Evolutionary conservation across 2,888 invertebrate genomes (phyloP), one percentile per base, ranked within the genome.

Genomic region (Eupelmus urozonus): DNA sequence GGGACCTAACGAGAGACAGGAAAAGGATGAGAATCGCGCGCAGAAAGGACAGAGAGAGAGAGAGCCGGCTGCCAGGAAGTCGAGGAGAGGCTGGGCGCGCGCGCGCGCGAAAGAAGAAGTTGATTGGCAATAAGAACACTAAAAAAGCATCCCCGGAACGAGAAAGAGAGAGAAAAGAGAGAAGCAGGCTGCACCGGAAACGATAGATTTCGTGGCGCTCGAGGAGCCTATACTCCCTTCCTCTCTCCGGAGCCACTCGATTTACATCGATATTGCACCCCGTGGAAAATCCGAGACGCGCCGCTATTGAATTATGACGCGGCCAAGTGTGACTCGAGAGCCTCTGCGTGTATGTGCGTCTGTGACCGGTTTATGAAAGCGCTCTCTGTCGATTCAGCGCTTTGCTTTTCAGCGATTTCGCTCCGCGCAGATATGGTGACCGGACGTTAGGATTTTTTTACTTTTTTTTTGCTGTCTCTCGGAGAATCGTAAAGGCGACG

Each of bases 121-220:
- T 79, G 72, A 76, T 76, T 69, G 72, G 76, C 69, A 76, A 79
- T 75, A 75, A 78, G 71, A 75, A 76, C 9, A 9, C 13, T 27
- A 53, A 34, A 51, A 77, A 65, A 57, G 49, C 16, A 51, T 25
- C n/a, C 49, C 20, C 20, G 34, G 63, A 16, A 20, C 23, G 63
- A 40, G 49, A 13, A 11, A 49, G 59, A 60, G 29, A 42, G 29
- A 42, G 23, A 16, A 40, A 11, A 27, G 59, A 16, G 34, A n/a
- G 42, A 62, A 20, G n/a, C n/a, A 49, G 18, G 25, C 18, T 20
- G 3, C 62, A 70, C 73, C 77, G 79, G 80, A 80, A 81, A 80
- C 73, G 75, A 78, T 78, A 75, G 79, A 78, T 78, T 81, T 80
- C 60, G 65, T 59, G 51, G 20, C 18, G 57, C 59, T 67, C 57